A percentile compares a stretch with the other conserved stretches of the same genome.
phyloP scores from a whole-genome alignment of 1,140 invertebrate genomes.

The Archegozetes longisetosus region DNA sequence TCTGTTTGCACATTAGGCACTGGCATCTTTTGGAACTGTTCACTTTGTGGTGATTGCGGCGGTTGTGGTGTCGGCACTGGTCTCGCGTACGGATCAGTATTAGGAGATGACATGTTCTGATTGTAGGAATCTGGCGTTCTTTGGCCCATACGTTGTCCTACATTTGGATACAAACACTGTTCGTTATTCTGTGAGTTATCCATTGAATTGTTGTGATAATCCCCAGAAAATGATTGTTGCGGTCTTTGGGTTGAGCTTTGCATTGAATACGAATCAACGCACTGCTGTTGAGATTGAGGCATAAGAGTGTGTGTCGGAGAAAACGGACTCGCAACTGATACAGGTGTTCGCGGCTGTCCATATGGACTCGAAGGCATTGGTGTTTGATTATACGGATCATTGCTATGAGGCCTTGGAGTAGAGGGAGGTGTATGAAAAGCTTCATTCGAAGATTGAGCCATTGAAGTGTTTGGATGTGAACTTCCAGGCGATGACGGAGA shows the following conservation, averaged over 20 bases:
- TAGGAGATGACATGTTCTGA: not conserved
- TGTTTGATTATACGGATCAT: not conserved
- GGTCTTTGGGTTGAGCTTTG: too few relatives aligned
- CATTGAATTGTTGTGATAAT: too few relatives aligned
- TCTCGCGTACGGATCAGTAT: not conserved
- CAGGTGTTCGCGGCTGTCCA: not conserved
- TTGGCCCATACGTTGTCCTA: not conserved
- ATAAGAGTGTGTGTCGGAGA: not conserved
- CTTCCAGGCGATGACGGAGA: constrained; percentile 9
- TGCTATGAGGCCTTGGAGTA: constrained; percentile 2
- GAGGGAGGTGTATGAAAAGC: constrained; percentile 6
- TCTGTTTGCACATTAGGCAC: constrained; percentile 23
- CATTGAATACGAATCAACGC: not conserved
- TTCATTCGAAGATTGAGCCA: not conserved
- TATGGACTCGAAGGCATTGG: not conserved
- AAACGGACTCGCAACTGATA: not conserved
- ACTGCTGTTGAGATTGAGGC: not conserved
- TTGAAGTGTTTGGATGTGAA: not conserved
- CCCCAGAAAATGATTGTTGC: not conserved
- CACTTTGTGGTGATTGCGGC: not conserved
- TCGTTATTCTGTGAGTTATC: not conserved
- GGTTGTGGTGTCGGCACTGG: constrained; percentile 1
- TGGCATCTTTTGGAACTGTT: constrained; percentile 25
- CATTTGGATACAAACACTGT: not conserved
- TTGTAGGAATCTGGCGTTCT: not conserved